A percentile compares a stretch with the other conserved stretches of the same genome.
Conservation (phyloP, 1,140 invertebrate species). For the Ylistrum balloti region DNA sequence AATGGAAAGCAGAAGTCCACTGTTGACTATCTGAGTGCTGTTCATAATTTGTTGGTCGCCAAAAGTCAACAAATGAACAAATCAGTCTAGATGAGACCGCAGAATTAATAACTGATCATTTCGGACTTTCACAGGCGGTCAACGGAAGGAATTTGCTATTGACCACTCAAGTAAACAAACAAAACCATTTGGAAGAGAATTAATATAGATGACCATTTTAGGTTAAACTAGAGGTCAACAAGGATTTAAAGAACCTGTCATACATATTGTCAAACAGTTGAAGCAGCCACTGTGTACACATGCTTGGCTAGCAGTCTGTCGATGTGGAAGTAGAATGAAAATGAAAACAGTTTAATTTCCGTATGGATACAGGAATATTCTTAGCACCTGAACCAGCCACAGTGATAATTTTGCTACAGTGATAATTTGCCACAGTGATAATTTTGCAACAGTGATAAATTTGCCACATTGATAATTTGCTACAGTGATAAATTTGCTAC, state of each 20-base stretch:
- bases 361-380: not conserved
- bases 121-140: not conserved
- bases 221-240: not conserved
- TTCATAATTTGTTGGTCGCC: not conserved
- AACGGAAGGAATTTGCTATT: not conserved
- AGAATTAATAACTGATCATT: conserved; percentile 21
- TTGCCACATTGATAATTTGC: no score
- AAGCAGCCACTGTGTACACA: not conserved
- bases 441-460: no score
- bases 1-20: not conserved
- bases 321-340: not conserved
- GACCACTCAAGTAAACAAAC: not conserved
- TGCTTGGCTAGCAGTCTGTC: not conserved
- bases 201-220: not conserved
- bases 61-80: not conserved
- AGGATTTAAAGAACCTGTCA: conserved; percentile 23
- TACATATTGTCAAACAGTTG: not conserved
- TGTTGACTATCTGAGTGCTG: not conserved
- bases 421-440: no score
- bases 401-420: no score
- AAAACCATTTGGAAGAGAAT: not conserved
- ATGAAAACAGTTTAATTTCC: not conserved
- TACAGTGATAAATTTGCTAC: no score
- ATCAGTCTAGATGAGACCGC: not conserved
- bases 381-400: not conserved